Conservation (phyloP, 53 echinoderm and acorn worm genomes). For the Stichopus horrens region DNA sequence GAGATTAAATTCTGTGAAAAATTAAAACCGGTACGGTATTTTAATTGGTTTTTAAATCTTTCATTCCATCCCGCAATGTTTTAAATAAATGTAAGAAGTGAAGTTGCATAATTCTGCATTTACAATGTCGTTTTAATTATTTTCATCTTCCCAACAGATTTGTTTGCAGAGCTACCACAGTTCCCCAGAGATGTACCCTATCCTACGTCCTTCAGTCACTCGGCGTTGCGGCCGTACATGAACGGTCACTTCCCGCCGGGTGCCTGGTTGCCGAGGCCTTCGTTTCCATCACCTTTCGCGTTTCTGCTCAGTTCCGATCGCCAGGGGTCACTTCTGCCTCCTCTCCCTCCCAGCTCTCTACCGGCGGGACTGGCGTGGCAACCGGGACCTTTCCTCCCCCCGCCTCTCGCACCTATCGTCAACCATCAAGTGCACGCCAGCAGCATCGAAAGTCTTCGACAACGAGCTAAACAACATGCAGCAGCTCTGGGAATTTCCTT, state of each 20-base stretch:
- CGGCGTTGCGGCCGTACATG: slow-evolving; percentile 43
- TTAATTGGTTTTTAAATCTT: no score
- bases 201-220: slow-evolving; percentile 28
- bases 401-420: slow-evolving; percentile 55
- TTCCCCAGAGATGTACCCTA: slow-evolving; percentile 36
- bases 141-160: background rate
- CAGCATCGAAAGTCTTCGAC: slow-evolving; percentile 95
- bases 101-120: background rate
- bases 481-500: slow-evolving; percentile 84
- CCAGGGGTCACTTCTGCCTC: slow-evolving; percentile 39
- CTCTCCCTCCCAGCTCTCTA: slow-evolving; percentile 13
- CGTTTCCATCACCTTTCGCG: slow-evolving; percentile 58
- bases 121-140: background rate
- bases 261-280: slow-evolving; percentile 55
- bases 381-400: slow-evolving; percentile 49
- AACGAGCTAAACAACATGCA: slow-evolving; percentile 93
- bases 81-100: background rate
- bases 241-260: slow-evolving; percentile 39
- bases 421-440: slow-evolving; percentile 74
- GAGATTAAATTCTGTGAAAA: no score
- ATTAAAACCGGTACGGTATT: no score
- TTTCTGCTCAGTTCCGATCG: slow-evolving; percentile 64
- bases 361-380: slow-evolving; percentile 63
- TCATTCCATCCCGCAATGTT: background rate
- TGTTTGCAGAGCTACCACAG: slow-evolving; percentile 42